Conservation (phyloP, 2,888 invertebrate genomes). For the Xestia c-nigrum region DNA sequence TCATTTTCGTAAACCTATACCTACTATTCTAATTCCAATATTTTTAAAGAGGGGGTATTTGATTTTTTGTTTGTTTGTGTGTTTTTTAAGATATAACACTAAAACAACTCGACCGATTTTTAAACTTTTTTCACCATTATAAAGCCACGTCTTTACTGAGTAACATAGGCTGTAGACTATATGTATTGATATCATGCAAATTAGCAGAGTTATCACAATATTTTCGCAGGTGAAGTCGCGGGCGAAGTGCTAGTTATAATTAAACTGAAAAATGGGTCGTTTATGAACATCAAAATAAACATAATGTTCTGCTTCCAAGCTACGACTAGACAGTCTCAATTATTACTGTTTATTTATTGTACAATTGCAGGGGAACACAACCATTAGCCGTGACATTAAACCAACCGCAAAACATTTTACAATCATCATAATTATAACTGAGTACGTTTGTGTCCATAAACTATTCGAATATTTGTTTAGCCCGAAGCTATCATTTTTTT, state of each 20-base stretch:
- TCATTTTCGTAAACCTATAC: not conserved
- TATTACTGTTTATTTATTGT: constrained; percentile 30
- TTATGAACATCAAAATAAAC: constrained; percentile 7
- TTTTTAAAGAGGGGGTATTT: too few relatives aligned
- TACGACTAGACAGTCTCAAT: constrained; percentile 24
- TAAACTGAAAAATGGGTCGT: not conserved
- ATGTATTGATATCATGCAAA: too few relatives aligned
- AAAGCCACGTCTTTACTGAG: too few relatives aligned
- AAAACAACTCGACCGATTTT: too few relatives aligned
- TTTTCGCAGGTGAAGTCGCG: too few relatives aligned
- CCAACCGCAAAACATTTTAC: constrained; percentile 26
- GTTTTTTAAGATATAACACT: too few relatives aligned
- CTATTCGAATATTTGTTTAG: constrained; percentile 19
- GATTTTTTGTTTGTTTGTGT: too few relatives aligned
- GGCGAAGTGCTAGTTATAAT: too few relatives aligned
- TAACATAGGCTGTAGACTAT: too few relatives aligned
- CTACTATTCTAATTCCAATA: too few relatives aligned
- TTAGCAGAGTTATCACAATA: too few relatives aligned
- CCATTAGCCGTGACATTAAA: constrained; percentile 55
- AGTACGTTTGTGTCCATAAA: constrained; percentile 1
- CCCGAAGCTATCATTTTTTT: not conserved
- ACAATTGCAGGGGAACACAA: constrained; percentile 23
- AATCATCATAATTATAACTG: constrained; percentile 23
- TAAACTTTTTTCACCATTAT: too few relatives aligned
- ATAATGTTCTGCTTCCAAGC: constrained; percentile 9